These are phyloP conservation scores for Stomorhina lunata DNA, from an alignment of 2,888 invertebrate species.

Conservation along the genomic window DNA sequence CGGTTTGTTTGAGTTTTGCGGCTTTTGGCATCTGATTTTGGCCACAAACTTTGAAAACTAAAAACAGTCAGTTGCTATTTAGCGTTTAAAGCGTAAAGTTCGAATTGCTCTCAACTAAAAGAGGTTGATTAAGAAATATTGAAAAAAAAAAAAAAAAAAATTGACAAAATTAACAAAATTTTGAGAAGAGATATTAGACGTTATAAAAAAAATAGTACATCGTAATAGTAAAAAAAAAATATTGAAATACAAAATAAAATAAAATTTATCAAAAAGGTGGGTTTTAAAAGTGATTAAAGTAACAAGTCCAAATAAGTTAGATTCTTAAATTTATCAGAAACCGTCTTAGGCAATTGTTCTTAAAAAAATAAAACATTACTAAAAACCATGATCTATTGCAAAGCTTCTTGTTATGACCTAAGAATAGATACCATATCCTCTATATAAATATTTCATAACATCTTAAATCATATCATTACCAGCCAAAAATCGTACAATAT, in stretches of 20 bases:
- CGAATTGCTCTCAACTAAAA: constrained; percentile 8
- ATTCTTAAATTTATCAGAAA: background rate
- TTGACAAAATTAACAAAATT: background rate
- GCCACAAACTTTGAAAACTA: constrained; percentile 54
- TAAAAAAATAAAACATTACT: too few species aligned
- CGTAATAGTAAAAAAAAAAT: background rate
- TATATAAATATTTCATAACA: too few species aligned
- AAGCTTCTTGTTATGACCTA: too few species aligned
- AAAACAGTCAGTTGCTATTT: constrained; percentile 38
- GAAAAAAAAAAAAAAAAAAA: constrained; percentile 2
- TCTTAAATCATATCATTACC: constrained; percentile 53
- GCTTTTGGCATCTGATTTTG: constrained; percentile 58
- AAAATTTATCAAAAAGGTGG: constrained; percentile 43
- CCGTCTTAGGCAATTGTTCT: too few species aligned
- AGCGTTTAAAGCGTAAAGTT: constrained; percentile 56
- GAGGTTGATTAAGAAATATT: background rate
- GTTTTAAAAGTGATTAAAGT: background rate
- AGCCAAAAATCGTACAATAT: constrained; percentile 30
- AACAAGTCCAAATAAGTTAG: background rate
- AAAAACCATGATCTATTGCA: too few species aligned
- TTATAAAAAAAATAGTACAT: background rate
- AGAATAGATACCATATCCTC: too few species aligned
- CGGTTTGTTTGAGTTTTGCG: constrained; percentile 50
- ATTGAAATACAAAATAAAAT: background rate
- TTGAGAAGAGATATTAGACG: background rate